phyloP scores from a whole-genome alignment of 2,888 invertebrate genomes.

The Crioceris asparagi region DNA sequence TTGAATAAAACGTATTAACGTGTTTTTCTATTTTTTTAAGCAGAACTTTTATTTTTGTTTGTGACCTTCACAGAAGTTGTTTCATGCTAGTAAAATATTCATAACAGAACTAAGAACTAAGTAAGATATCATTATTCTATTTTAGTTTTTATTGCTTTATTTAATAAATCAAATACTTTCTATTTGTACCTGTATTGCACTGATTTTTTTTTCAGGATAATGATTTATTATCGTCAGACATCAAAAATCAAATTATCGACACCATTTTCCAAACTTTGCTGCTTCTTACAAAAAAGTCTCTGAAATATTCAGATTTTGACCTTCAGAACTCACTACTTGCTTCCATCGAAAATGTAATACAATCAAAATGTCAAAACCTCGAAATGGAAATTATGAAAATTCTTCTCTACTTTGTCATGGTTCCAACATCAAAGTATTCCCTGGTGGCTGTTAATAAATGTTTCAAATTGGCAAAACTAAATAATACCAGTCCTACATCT shows the following conservation, averaged over 20 bases:
- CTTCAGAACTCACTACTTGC: slow-evolving; percentile 45
- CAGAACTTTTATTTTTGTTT: too few species aligned
- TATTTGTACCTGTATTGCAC: too few species aligned
- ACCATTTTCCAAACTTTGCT: slow-evolving; percentile 39
- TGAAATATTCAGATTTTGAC: slow-evolving; percentile 43
- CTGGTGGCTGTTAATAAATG: slow-evolving; percentile 48
- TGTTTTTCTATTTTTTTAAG: too few species aligned
- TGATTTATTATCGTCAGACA: slow-evolving; percentile 21
- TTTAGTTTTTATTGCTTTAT: too few species aligned
- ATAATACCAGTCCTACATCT: slow-evolving; percentile 42
- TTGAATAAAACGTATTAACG: too few species aligned
- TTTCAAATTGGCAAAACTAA: slow-evolving; percentile 45
- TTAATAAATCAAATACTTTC: too few species aligned
- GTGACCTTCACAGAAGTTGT: too few species aligned
- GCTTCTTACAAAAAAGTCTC: slow-evolving; percentile 39
- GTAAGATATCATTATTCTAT: too few species aligned
- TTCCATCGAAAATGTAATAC: slow-evolving; percentile 43
- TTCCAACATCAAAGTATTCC: slow-evolving; percentile 47
- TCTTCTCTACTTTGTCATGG: slow-evolving; percentile 51
- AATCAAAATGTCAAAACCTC: slow-evolving; percentile 12
- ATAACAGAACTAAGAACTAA: too few species aligned
- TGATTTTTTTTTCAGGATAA: slow-evolving; percentile 20
- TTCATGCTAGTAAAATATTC: too few species aligned
- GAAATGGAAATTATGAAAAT: slow-evolving; percentile 37
- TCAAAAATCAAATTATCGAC: slow-evolving; percentile 38